Conservation (phyloP, 1,140 invertebrate genomes). For the Cyclina sinensis region DNA sequence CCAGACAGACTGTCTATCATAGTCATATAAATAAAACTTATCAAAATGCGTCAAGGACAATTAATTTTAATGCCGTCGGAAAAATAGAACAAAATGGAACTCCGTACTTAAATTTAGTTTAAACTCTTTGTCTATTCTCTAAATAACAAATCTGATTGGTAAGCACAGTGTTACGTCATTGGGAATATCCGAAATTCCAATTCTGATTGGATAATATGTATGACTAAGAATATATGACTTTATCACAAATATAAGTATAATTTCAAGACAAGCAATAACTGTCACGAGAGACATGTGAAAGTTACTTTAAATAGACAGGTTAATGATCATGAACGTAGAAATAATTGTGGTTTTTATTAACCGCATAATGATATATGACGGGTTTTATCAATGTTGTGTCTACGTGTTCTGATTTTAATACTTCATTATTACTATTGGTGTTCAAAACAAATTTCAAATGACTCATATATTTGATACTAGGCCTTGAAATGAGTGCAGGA, state of each 20-base stretch:
- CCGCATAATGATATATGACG: slow-evolving; percentile 11
- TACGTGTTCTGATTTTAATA: background rate
- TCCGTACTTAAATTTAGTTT: slow-evolving; percentile 13
- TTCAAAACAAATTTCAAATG: slow-evolving; percentile 16
- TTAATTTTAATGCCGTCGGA: background rate
- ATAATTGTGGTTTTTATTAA: slow-evolving; percentile 12
- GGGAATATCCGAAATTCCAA: background rate
- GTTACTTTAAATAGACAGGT: slow-evolving; percentile 20
- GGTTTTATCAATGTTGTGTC: slow-evolving; percentile 9
- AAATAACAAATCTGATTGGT: background rate
- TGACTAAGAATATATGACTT: slow-evolving; percentile 19
- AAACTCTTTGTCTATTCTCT: background rate
- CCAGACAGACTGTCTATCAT: background rate
- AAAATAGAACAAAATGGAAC: background rate
- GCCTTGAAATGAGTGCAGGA: background rate
- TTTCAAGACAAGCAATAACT: background rate
- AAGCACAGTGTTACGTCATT: background rate
- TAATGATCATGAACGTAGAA: background rate
- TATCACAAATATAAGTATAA: background rate
- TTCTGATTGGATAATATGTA: slow-evolving; percentile 3
- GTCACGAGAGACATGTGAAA: slow-evolving; percentile 10
- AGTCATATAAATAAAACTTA: slow-evolving; percentile 5
- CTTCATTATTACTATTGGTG: background rate
- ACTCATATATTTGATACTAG: background rate
- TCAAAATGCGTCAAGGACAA: slow-evolving; percentile 6